Base-by-base conservation (phyloP, 1,140 invertebrate genomes). In the Bombyx mori region DNA sequence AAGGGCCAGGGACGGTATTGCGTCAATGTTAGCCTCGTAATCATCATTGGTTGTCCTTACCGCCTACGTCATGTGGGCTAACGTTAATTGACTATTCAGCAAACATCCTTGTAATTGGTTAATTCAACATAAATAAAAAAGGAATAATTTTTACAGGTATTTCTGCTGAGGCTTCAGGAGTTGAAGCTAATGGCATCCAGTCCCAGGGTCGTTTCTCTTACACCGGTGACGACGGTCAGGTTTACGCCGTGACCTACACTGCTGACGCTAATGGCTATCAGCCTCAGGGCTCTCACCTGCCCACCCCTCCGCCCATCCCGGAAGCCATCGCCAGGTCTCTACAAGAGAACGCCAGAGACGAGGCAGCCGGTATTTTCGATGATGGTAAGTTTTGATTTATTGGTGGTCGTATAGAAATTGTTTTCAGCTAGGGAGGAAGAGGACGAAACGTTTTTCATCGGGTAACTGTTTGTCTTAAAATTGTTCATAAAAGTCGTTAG, bases 271-370 rank as follows among this genome's bases (percentile, higher is more conserved):
- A 88, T 57, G 87, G 86, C n/a, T 92, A 93, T 68, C 82, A 88
- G 79, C 61, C 89, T 72, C 75, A 89, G 64, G 91, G 91, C 8
- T 89, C 88, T 44, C 91, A 92, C 74, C 73, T 92, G 7, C 91
- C 92, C 4, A 92, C 92, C 9, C 91, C 92, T 6, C 91, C 92
- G 2, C 92, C 92, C 12, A 87, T 92, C 42, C 91, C 92, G 7
- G 91, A 90, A 60, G 91, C 90, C 1, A 93, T 93, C 58, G 88
- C 83, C 43, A 89, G 89, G 68, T 88, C 91, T 10, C 78, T 93
- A 3, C 88, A 89, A 35, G 89, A 90, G 68, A 91, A 90, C 60
- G 82, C 81, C 0, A 88, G 77, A 47, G 81, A 83, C 57, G 81
- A 86, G 48, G 83, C 81, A 7, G 68, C 59, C 62, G 83, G 83